These are phyloP conservation scores for Lepidurus packardi DNA, from an alignment of 1,140 invertebrate species.

Conservation along the genomic window DNA sequence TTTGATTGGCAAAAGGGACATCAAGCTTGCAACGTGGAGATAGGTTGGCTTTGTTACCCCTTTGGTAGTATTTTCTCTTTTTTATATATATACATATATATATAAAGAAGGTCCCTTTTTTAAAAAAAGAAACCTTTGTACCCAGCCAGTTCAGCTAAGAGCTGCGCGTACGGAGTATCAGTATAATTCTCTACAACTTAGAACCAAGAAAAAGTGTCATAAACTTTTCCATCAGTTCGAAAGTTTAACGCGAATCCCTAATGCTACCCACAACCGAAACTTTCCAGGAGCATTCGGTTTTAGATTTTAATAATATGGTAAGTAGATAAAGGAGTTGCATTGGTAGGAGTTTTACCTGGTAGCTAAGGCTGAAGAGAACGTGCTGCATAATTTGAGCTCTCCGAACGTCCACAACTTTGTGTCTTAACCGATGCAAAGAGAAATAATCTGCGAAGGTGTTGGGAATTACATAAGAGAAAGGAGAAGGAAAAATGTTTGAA, in stretches of 20 bases:
- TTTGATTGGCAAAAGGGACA: constrained; percentile 21
- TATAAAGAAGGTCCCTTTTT: background rate
- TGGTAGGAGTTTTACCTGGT: background rate
- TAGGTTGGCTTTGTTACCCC: constrained; percentile 13
- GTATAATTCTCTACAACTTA: too few relatives aligned
- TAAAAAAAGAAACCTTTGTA: background rate
- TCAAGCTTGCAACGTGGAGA: background rate
- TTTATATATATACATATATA: too few relatives aligned
- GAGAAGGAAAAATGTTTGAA: background rate
- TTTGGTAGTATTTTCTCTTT: background rate
- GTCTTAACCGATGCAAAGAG: background rate
- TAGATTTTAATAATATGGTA: constrained; percentile 6
- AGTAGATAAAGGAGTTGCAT: background rate
- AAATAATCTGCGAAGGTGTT: background rate
- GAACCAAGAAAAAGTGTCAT: too few relatives aligned
- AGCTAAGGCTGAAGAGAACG: background rate
- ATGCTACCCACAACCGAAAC: too few relatives aligned
- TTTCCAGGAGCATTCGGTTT: background rate
- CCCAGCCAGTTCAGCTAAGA: background rate
- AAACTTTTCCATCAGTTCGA: too few relatives aligned
- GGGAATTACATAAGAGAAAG: background rate
- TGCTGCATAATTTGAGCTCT: constrained; percentile 9
- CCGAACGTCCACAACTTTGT: background rate
- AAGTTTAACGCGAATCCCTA: too few relatives aligned
- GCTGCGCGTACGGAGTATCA: background rate